Evolutionary conservation across 1,140 invertebrate species (phyloP), one percentile per base, ranked within the genome.

Genomic region (Cheumatopsyche charites): DNA sequence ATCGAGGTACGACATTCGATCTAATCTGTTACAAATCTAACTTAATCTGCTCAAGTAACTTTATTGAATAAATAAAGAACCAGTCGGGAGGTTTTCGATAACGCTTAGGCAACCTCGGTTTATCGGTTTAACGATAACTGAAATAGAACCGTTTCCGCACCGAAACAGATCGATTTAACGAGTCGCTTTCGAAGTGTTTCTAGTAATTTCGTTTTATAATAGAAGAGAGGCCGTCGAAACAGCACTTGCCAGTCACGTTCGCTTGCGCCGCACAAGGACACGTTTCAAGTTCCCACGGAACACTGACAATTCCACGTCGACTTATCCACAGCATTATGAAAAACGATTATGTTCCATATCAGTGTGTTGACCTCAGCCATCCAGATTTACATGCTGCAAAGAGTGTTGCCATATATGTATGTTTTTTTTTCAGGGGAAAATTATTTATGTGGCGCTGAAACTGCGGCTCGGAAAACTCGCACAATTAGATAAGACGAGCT

Each of bases 231-330:
- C 61, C 29, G 11, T 29, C 17, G 9, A 25, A 19, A 12, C 12
- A 25, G 55, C 19, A 61, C 55, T 61, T 19, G 19, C 25, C 61
- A 26, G 61, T 62, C 61, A 62, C 61, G 61, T 62, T 62, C 61
- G 23, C 15, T 23, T 23, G 26, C 6, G 61, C 29, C 15, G 61
- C 61, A 62, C 61, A 62, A 62, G 61, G 61, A 62, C 61, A 62
- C 61, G 61, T 62, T 62, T 25, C 23, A 7, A 25, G 61, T 62
- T 62, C 61, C 61, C 61, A 62, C 61, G 29, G 61, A 62, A 62
- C 15, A 62, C 12, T 36, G 29, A 36, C 29, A 36, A 36, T 36
- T 36, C 13, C 15, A 41, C 61, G 61, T 17, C 13, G 13, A 3
- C 29, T 36, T 25, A 9, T 29, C 23, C 61, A 13, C 29, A 47